These are phyloP conservation scores for Rhabdornis inornatus DNA, from an alignment of 2,113 vertebrate genomes.

Conservation along the genomic window DNA sequence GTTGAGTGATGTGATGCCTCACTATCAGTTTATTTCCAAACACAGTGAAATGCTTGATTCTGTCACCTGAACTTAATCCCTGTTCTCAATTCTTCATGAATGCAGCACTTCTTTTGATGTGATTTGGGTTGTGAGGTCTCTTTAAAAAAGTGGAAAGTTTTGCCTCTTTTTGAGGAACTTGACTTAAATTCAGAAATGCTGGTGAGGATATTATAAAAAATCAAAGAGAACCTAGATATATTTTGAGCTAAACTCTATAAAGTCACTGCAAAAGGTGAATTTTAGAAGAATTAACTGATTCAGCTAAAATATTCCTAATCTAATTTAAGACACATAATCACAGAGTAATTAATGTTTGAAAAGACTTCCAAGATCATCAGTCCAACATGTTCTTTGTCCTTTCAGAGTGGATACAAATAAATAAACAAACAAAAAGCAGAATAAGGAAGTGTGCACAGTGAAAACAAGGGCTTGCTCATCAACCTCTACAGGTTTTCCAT, in stretches of 20 bases:
- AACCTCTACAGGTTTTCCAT: not conserved
- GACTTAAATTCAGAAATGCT: not conserved
- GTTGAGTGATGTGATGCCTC: not conserved
- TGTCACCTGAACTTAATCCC: not conserved
- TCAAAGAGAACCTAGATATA: rapidly evolving
- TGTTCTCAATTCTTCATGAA: not conserved
- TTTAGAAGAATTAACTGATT: not conserved
- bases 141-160: not conserved
- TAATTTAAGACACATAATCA: not conserved
- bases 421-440: not conserved
- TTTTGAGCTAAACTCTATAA: not conserved
- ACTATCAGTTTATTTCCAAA: not conserved
- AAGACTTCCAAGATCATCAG: not conserved
- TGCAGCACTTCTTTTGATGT: not conserved
- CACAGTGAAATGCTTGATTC: not conserved
- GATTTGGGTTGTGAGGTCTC: not conserved
- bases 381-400: not conserved
- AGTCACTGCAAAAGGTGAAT: not conserved
- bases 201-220: not conserved
- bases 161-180: not conserved
- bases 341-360: not conserved
- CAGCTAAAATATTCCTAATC: not conserved
- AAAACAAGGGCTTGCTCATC: not conserved
- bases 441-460: not conserved
- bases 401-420: not conserved